Evolutionary conservation across 2,113 vertebrate species (phyloP).

Genomic region (Heterotilapia buettikoferi): DNA sequence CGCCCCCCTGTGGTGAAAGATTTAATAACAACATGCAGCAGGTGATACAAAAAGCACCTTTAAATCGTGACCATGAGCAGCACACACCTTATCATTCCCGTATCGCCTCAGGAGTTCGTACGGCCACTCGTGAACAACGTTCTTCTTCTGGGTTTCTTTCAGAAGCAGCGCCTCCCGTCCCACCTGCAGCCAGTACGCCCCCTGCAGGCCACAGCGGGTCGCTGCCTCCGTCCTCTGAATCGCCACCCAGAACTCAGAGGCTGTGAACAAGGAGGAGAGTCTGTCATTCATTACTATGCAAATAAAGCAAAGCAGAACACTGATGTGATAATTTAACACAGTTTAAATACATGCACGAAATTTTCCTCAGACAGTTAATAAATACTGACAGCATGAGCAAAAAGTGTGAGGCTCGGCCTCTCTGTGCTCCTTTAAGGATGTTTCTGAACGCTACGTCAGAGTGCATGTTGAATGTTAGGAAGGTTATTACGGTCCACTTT

Average conservation of each 20-base stretch:
- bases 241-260: slow-evolving; percentile 78
- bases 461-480: neutral
- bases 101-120: slow-evolving; percentile 89
- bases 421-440: neutral
- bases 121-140: slow-evolving; percentile 77
- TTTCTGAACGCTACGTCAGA: neutral
- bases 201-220: slow-evolving; percentile 78
- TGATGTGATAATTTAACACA: neutral
- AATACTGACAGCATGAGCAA: neutral
- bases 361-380: neutral
- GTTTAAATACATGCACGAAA: neutral
- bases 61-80: neutral
- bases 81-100: slow-evolving; percentile 81
- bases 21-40: neutral
- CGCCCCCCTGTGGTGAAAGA: neutral
- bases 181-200: slow-evolving; percentile 80
- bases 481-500: neutral
- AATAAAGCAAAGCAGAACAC: neutral
- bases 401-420: neutral
- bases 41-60: neutral
- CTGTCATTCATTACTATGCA: neutral
- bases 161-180: slow-evolving; percentile 77
- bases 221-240: slow-evolving; percentile 82
- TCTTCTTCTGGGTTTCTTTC: slow-evolving; percentile 64
- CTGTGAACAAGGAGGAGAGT: slow-evolving; percentile 47